phyloP scores from a whole-genome alignment of 2,797 vertebrate species.

The Merluccius polli region DNA sequence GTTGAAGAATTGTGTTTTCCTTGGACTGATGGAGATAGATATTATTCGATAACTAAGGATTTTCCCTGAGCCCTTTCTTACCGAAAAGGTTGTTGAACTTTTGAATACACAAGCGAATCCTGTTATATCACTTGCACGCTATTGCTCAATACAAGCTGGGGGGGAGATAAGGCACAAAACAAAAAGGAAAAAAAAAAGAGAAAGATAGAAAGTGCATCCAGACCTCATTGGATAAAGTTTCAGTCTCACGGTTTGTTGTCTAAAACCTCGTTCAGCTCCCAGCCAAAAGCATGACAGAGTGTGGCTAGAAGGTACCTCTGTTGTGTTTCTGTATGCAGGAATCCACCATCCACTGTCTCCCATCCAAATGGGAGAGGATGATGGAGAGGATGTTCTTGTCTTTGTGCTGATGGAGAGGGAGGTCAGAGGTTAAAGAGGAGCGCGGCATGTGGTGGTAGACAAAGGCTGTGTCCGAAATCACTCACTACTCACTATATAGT shows the following conservation, averaged over 20 bases:
- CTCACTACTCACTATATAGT: too few species aligned
- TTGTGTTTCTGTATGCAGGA: neutral
- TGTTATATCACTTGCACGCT: neutral
- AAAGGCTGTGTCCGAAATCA: too few species aligned
- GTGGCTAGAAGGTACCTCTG: neutral
- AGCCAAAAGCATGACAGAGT: neutral
- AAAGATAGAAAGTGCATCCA: neutral
- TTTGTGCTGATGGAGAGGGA: neutral
- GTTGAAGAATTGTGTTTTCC: neutral
- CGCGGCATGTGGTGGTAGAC: neutral
- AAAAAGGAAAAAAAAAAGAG: neutral
- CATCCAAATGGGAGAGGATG: neutral
- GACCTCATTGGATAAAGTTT: neutral
- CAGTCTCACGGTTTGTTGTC: neutral
- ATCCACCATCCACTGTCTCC: neutral
- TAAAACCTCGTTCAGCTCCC: neutral
- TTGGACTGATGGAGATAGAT: neutral
- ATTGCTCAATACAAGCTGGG: neutral
- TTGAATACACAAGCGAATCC: neutral
- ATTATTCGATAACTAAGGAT: neutral
- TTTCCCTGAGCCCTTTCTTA: neutral
- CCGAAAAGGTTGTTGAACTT: neutral
- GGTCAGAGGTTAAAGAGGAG: neutral
- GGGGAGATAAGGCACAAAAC: neutral
- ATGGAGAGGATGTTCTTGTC: neutral